These are phyloP conservation scores for Drosophila willistoni DNA, from an alignment of 1,140 invertebrate genomes.

Conservation along the genomic window DNA sequence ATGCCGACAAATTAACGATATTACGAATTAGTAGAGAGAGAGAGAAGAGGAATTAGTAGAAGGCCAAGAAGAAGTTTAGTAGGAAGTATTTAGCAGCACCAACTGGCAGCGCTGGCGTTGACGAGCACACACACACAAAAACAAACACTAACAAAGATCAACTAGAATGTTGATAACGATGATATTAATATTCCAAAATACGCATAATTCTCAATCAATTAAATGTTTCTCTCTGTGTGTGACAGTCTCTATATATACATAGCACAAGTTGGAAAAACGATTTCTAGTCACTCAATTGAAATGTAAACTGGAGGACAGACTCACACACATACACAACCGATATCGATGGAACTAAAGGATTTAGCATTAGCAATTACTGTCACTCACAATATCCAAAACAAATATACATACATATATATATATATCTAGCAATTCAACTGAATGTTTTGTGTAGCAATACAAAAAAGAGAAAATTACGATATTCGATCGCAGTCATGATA, in stretches of 20 bases:
- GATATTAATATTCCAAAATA: slow-evolving; percentile 61
- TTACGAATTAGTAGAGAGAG: slow-evolving; percentile 51
- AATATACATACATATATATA: slow-evolving; percentile 8
- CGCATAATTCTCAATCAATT: slow-evolving; percentile 67
- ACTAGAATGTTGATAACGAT: slow-evolving; percentile 4
- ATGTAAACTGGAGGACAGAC: not conserved
- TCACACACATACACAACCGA: slow-evolving; percentile 10
- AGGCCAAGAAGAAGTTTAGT: slow-evolving; percentile 7
- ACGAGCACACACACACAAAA: slow-evolving; percentile 42
- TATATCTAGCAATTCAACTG: slow-evolving; percentile 57
- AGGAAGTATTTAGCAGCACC: slow-evolving; percentile 65
- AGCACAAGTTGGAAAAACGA: slow-evolving; percentile 35
- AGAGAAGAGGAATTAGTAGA: slow-evolving; percentile 19
- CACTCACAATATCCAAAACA: slow-evolving; percentile 25
- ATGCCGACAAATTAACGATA: slow-evolving; percentile 56
- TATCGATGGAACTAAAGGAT: slow-evolving; percentile 11
- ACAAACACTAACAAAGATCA: slow-evolving; percentile 13
- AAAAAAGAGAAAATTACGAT: slow-evolving; percentile 24
- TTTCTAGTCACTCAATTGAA: slow-evolving; percentile 51
- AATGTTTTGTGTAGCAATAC: slow-evolving; percentile 61
- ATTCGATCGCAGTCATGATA: slow-evolving; percentile 32
- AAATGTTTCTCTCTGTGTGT: slow-evolving; percentile 52
- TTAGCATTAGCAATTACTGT: slow-evolving; percentile 13
- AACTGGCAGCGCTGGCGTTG: slow-evolving; percentile 77
- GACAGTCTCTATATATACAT: slow-evolving; percentile 19